These are phyloP conservation scores for Dynastes hyllus DNA, from an alignment of 2,888 invertebrate genomes.

Conservation along the genomic window DNA sequence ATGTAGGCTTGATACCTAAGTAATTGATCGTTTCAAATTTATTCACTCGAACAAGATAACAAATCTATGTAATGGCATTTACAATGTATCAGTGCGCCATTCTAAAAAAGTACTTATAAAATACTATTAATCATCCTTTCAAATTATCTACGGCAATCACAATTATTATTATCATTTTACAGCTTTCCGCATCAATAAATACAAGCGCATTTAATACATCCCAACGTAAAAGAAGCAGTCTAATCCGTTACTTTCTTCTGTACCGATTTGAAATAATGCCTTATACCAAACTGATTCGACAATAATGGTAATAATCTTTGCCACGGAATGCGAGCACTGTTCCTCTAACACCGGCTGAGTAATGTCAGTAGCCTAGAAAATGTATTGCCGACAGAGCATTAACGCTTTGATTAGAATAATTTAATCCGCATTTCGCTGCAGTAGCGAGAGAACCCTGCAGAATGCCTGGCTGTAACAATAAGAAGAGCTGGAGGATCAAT, in stretches of 20 bases:
- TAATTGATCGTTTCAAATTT: background rate
- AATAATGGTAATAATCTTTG: slow-evolving; percentile 41
- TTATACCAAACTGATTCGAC: slow-evolving; percentile 30
- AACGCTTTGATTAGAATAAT: slow-evolving; percentile 36
- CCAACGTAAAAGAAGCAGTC: slow-evolving; percentile 28
- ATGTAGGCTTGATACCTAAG: background rate
- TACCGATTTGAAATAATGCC: slow-evolving; percentile 25
- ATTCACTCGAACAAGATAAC: background rate
- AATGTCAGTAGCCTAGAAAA: slow-evolving; percentile 33
- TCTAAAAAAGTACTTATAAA: background rate
- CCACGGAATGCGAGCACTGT: slow-evolving; percentile 22
- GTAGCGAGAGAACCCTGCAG: slow-evolving; percentile 13
- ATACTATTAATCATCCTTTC: slow-evolving; percentile 32
- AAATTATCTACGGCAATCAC: slow-evolving; percentile 36
- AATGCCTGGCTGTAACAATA: background rate
- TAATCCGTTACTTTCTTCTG: slow-evolving; percentile 40
- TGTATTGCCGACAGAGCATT: slow-evolving; percentile 15
- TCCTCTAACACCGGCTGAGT: background rate
- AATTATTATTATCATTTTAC: slow-evolving; percentile 38
- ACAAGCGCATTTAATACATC: slow-evolving; percentile 22
- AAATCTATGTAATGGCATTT: slow-evolving; percentile 6
- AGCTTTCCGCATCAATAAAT: slow-evolving; percentile 39
- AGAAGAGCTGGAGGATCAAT: slow-evolving; percentile 1
- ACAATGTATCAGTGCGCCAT: slow-evolving; percentile 12
- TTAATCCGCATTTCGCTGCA: slow-evolving; percentile 23